Evolutionary conservation across 2,888 invertebrate species (phyloP).

Genomic region (Enoplolaimus lenunculus): DNA sequence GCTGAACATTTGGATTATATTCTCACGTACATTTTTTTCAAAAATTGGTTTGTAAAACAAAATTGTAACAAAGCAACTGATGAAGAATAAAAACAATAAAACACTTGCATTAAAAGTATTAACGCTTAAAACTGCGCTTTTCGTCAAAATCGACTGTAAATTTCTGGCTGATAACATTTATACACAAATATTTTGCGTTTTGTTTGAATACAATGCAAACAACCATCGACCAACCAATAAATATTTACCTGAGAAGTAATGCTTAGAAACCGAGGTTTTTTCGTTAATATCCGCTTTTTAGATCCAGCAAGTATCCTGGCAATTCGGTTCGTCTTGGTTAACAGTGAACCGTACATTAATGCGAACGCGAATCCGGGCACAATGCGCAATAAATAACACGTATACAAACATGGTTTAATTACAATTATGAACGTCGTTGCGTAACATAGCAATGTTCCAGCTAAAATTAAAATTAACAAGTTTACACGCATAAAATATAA

Average conservation of each 20-base stretch:
- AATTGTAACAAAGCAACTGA: too few relatives aligned
- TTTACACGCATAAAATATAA: too few relatives aligned
- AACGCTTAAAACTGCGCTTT: too few relatives aligned
- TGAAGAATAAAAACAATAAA: too few relatives aligned
- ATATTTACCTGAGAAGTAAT: slow-evolving; percentile 71
- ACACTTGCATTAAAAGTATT: too few relatives aligned
- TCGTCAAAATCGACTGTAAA: too few relatives aligned
- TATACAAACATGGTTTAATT: slow-evolving; percentile 58
- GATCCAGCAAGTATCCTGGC: slow-evolving; percentile 92
- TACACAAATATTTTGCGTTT: too few relatives aligned
- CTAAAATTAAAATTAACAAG: slow-evolving; percentile 63
- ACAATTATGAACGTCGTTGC: slow-evolving; percentile 79
- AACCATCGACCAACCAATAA: slow-evolving; percentile 69
- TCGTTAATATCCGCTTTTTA: slow-evolving; percentile 71
- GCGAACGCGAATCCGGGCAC: slow-evolving; percentile 90
- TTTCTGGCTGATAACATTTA: too few relatives aligned
- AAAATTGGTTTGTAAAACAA: too few relatives aligned
- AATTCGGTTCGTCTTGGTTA: slow-evolving; percentile 94
- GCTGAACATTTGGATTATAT: too few relatives aligned
- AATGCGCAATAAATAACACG: slow-evolving; percentile 69
- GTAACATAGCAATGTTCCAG: slow-evolving; percentile 66
- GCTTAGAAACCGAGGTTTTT: slow-evolving; percentile 80
- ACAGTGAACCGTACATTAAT: slow-evolving; percentile 83
- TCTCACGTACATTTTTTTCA: too few relatives aligned
- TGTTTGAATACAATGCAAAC: too few relatives aligned